Evolutionary conservation across 1,140 invertebrate species (phyloP).

Genomic region (Trichomalopsis sarcophagae): DNA sequence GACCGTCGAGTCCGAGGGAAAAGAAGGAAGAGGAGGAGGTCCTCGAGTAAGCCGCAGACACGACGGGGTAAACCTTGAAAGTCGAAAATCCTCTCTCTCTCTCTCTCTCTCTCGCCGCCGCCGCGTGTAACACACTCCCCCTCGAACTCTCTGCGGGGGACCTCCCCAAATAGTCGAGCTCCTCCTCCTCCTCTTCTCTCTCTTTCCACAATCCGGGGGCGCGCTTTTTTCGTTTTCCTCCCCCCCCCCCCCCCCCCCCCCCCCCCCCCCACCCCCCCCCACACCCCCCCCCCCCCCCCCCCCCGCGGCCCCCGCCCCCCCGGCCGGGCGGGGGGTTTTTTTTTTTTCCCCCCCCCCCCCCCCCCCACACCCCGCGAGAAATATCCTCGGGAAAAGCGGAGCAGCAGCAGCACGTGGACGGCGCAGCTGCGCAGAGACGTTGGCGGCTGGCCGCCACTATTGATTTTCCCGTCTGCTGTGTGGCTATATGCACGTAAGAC

Average conservation of each 20-base stretch:
- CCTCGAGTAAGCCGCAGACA: neutral
- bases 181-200: neutral
- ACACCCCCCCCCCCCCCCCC: neutral
- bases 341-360: too few relatives aligned
- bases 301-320: too few relatives aligned
- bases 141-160: neutral
- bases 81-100: neutral
- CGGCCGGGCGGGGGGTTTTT: too few relatives aligned
- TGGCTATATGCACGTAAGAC: neutral
- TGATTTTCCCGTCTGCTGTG: conserved; percentile 31
- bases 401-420: conserved; percentile 37
- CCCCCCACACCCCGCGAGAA: neutral
- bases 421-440: conserved; percentile 35
- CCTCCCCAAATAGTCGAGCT: neutral
- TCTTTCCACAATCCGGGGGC: neutral
- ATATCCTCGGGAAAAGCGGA: neutral
- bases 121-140: neutral
- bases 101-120: too few relatives aligned
- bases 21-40: too few relatives aligned
- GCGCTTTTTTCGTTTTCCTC: neutral
- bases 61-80: neutral
- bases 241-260: neutral
- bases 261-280: neutral
- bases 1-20: too few relatives aligned
- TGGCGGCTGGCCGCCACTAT: conserved; percentile 32